Evolutionary conservation across 2,888 invertebrate species (phyloP).

Genomic region (Pammene aurita): DNA sequence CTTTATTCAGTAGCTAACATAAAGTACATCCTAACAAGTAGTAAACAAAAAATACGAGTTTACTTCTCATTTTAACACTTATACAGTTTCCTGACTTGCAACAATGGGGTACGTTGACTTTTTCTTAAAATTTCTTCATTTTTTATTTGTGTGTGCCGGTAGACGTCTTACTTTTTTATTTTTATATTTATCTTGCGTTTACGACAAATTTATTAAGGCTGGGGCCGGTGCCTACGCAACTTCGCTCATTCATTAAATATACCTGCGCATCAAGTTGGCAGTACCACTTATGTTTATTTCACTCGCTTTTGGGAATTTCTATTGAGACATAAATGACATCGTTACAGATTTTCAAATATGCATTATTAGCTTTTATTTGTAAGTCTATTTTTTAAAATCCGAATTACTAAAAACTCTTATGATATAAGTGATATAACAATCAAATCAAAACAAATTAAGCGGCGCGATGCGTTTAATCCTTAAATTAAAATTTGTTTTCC

Average conservation of each 20-base stretch:
- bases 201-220: conserved; percentile 77
- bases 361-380: not conserved
- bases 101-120: conserved; percentile 65
- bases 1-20: conserved; percentile 49
- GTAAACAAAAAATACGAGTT: conserved; percentile 47
- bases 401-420: too few relatives aligned
- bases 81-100: conserved; percentile 50
- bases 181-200: conserved; percentile 68
- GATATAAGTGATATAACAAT: too few relatives aligned
- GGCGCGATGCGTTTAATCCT: too few relatives aligned
- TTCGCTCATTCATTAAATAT: conserved; percentile 71
- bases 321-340: not conserved
- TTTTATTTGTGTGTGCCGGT: conserved; percentile 51
- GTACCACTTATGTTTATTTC: conserved; percentile 42
- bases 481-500: too few relatives aligned
- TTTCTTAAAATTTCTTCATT: conserved; percentile 52
- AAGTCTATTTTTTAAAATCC: too few relatives aligned
- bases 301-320: conserved; percentile 8
- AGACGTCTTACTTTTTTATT: conserved; percentile 54
- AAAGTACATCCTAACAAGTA: conserved; percentile 44
- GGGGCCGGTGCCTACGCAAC: conserved; percentile 64
- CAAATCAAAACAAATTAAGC: too few relatives aligned
- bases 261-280: conserved; percentile 53
- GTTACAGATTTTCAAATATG: not conserved
- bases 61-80: conserved; percentile 53